Percentiles rank a stretch among this genome's conserved stretches.
Conservation (phyloP, 37 sponge, comb jelly and placozoan genomes). For the Haliclona indistincta region DNA sequence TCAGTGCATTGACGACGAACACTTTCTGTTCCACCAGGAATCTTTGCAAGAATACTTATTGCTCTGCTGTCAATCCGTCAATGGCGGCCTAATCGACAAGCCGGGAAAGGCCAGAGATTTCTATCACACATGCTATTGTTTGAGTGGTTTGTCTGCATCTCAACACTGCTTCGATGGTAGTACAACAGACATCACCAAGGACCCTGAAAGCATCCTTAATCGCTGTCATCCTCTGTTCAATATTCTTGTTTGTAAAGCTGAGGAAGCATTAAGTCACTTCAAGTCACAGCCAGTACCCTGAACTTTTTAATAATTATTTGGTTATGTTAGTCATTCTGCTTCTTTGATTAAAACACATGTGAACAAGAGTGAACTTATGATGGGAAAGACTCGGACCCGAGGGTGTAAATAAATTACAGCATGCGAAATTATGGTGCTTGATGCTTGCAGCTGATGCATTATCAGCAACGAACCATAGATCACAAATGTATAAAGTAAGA, state of each 20-base stretch:
- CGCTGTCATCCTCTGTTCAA: conserved; percentile 77
- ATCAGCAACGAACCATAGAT: too few species aligned
- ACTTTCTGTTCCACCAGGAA: conserved; percentile 23
- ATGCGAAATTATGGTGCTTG: too few species aligned
- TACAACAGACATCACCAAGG: conserved; percentile 14
- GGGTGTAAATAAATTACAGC: too few species aligned
- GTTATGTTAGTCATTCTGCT: too few species aligned
- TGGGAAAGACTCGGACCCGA: too few species aligned
- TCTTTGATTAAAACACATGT: too few species aligned
- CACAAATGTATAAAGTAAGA: too few species aligned
- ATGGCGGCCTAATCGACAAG: conserved; percentile 92
- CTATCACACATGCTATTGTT: conserved; percentile 97
- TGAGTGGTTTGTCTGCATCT: conserved; percentile 90
- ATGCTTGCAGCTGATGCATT: too few species aligned
- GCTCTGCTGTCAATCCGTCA: conserved; percentile 82
- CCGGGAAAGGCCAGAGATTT: conserved; percentile 91
- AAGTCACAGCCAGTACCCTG: conserved; percentile 1
- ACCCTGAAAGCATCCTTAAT: background rate
- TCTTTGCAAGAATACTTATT: conserved; percentile 93
- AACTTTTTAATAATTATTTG: too few species aligned
- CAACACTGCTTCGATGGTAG: conserved; percentile 72
- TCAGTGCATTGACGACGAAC: background rate
- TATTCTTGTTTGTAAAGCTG: conserved; percentile 61
- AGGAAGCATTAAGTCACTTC: conserved; percentile 44
- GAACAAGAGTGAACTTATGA: too few species aligned